Conservation (phyloP, 1,140 invertebrate species). For the Micrasema minimum region DNA sequence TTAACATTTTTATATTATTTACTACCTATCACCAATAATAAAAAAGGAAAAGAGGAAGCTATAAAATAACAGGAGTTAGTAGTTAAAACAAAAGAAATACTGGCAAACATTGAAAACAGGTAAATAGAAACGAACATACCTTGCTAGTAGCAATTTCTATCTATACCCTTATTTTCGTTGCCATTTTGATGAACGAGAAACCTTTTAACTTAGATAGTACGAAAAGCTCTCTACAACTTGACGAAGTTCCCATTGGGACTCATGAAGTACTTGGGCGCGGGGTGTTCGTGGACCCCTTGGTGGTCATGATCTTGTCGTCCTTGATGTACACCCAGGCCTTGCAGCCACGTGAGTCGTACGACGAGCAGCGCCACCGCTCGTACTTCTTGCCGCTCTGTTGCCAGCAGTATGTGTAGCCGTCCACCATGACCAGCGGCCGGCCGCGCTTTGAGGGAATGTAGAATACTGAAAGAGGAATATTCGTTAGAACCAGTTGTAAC, state of each 20-base stretch:
- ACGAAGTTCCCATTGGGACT: slow-evolving; percentile 1
- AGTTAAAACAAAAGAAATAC: too few species aligned
- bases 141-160: too few species aligned
- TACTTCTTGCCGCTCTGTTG: slow-evolving; percentile 20
- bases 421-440: slow-evolving; percentile 15
- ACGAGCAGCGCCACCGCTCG: slow-evolving; percentile 32
- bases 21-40: too few species aligned
- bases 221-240: slow-evolving; percentile 5
- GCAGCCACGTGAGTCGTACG: slow-evolving; percentile 19
- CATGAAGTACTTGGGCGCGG: slow-evolving; percentile 16
- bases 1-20: too few species aligned
- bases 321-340: slow-evolving; percentile 20
- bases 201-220: too few species aligned
- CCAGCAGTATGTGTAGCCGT: slow-evolving; percentile 27
- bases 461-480: background rate
- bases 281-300: slow-evolving; percentile 17
- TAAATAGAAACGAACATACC: too few species aligned
- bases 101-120: too few species aligned
- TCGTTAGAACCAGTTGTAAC: too few species aligned
- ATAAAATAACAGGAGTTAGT: too few species aligned
- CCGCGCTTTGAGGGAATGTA: slow-evolving; percentile 31
- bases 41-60: too few species aligned
- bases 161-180: too few species aligned
- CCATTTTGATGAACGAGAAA: too few species aligned
- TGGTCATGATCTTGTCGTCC: background rate